Conservation (phyloP, 2,888 invertebrate genomes). For the Melanotus villosus region DNA sequence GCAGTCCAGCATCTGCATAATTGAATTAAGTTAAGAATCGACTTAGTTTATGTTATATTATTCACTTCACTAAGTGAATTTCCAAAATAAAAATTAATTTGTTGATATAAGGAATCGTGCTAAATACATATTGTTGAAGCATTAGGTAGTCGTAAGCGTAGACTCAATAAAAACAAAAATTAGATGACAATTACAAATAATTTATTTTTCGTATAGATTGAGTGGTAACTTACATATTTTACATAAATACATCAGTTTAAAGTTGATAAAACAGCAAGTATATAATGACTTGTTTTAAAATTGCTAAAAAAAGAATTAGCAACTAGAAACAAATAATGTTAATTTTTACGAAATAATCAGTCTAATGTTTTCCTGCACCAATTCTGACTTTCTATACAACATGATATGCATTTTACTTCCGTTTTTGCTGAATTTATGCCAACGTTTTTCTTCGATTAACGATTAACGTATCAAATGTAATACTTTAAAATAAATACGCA, state of each 20-base stretch:
- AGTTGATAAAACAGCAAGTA: constrained; percentile 27
- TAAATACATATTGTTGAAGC: no score
- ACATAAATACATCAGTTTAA: constrained; percentile 49
- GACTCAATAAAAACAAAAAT: no score
- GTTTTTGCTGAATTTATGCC: neutral
- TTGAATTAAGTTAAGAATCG: no score
- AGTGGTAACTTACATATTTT: constrained; percentile 53
- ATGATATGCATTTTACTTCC: constrained; percentile 35
- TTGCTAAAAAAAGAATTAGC: constrained; percentile 14
- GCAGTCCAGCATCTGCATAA: no score
- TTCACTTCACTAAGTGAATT: no score
- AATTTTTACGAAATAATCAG: constrained; percentile 19
- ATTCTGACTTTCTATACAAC: constrained; percentile 10
- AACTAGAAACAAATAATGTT: neutral
- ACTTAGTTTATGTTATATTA: no score
- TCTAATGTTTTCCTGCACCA: constrained; percentile 27
- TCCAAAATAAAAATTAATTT: no score
- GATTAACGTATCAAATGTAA: no score
- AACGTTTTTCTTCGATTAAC: neutral
- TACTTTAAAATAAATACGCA: neutral
- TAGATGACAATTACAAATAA: constrained; percentile 49
- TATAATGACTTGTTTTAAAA: constrained; percentile 9
- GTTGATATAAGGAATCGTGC: no score
- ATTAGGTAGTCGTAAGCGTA: no score
- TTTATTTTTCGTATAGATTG: constrained; percentile 49